Evolutionary conservation across 2,888 invertebrate species (phyloP), one percentile per base, ranked within the genome.

Genomic region (Hypolimnas misippus): DNA sequence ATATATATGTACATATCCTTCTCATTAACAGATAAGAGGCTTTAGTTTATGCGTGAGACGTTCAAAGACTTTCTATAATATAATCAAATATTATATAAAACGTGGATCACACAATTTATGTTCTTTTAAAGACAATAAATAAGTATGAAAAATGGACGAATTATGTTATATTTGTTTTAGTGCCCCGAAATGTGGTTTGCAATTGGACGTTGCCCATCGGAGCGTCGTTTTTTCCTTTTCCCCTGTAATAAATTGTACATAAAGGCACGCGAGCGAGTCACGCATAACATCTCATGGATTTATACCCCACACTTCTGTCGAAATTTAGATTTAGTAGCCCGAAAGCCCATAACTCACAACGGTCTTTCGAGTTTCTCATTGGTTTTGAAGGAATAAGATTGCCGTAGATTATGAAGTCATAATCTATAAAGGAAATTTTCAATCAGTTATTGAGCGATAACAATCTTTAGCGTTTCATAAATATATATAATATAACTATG

Each of bases 281-380:
- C 89, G 91, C 89, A 89, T 88, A 89, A 81, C 89, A 89, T 89
- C 85, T 84, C 83, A 83, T 86, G 82, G 86, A 91, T 91, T 90
- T 91, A 90, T 90, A 79, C 77, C 87, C 86, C 83, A 83, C 86
- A 89, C 86, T 89, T 87, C 86, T 89, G 86, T 88, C 89, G 83
- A 89, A 89, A 91, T 90, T 89, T 89, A 88, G 89, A 90, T 91
- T 89, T 89, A 90, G 82, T 87, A 84, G 85, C 86, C 87, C 86
- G 84, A 84, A 84, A 83, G 79, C 79, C 76, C 76, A 82, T 88
- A 86, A 84, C 76, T 87, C 83, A 84, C 78, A 67, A 71, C 66
- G 66, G 71, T 73, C 71, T 70, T 74, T 74, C 73, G 71, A 73
- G 73, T 76, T 75, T 79, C 79, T 75, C 70, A 70, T 70, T 67